A percentile compares a stretch with the other conserved stretches of the same genome.
Evolutionary conservation across 2,113 vertebrate genomes (phyloP).

Genomic region (Antechinus stuartii): DNA sequence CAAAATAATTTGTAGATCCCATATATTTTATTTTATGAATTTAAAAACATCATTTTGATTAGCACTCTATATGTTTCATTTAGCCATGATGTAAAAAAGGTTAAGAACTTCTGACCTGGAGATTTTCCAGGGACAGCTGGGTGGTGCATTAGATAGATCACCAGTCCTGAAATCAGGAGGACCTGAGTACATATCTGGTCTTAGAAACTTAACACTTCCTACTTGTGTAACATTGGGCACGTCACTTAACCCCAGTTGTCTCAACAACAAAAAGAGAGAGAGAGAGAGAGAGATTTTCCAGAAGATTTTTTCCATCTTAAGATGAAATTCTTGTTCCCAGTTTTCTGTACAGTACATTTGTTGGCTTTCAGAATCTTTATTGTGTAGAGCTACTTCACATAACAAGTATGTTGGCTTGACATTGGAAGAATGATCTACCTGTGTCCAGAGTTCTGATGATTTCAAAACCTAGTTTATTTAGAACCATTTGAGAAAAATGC

Average conservation of each 20-base stretch:
- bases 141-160: no score
- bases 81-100: neutral
- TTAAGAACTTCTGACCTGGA: neutral
- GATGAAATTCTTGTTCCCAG: neutral
- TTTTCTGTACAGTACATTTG: neutral
- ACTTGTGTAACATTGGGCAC: no score
- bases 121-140: neutral
- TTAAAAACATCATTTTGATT: neutral
- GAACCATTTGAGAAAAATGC: neutral
- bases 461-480: neutral
- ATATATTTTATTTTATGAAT: neutral
- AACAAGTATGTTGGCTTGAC: neutral
- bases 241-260: no score
- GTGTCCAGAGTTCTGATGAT: neutral
- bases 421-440: neutral
- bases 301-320: neutral
- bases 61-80: neutral
- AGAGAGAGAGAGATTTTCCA: neutral
- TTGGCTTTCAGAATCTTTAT: neutral
- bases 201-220: no score
- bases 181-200: no score
- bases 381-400: neutral
- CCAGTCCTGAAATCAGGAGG: no score
- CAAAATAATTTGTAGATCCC: neutral
- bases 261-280: no score